These are phyloP conservation scores for Rousettus madagascariensis DNA, from an alignment of 2,797 vertebrate genomes.

Conservation along the genomic window DNA sequence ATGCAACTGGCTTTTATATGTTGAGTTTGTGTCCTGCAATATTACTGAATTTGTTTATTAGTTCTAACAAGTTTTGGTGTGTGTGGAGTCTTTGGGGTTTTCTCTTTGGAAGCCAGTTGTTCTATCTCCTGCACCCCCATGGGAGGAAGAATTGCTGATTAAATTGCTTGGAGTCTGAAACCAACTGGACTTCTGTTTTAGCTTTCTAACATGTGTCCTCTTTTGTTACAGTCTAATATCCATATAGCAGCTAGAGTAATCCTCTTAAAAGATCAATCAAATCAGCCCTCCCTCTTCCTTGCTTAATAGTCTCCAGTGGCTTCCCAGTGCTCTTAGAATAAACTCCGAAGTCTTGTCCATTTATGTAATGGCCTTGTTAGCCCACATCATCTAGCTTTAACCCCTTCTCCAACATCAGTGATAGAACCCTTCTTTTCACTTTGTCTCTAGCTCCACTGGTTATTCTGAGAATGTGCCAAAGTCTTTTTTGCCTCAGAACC, in stretches of 20 bases:
- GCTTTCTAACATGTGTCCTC: not conserved
- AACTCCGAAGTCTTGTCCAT: not conserved
- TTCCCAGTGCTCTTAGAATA: not conserved
- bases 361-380: not conserved
- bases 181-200: not conserved
- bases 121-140: not conserved
- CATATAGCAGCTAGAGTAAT: not conserved
- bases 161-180: not conserved
- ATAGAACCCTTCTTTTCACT: not conserved
- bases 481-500: not conserved
- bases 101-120: not conserved
- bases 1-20: not conserved
- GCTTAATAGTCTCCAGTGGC: not conserved
- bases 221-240: not conserved
- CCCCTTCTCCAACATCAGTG: not conserved
- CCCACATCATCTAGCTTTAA: not conserved
- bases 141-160: not conserved
- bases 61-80: not conserved
- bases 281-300: not conserved
- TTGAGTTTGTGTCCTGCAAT: not conserved
- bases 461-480: not conserved
- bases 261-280: not conserved
- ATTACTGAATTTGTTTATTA: not conserved
- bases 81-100: not conserved
- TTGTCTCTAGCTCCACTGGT: not conserved